Base-by-base conservation (phyloP, 2,888 invertebrate genomes). In the Thera britannica region DNA sequence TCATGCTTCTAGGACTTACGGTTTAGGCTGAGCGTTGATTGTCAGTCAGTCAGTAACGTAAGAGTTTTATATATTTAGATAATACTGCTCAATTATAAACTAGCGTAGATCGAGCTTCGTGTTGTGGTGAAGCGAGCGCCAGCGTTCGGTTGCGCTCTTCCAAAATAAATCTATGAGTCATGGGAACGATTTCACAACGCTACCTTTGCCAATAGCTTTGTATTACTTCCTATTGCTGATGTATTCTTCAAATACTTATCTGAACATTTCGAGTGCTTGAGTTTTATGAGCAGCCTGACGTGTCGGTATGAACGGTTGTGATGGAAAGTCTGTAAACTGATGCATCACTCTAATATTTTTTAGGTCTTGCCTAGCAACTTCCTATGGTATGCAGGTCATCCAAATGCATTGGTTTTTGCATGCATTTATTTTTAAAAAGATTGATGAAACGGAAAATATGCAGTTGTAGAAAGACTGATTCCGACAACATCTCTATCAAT, bases 181-280 rank as follows among this genome's bases (percentile, higher is more conserved):
- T 75, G 77, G 79, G 75, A 67, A 80, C 84, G 85, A 85, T 91
- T 92, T 92, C 89, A 90, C 90, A 88, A 88, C 89, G 83, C 83
- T 86, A 86, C 89, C 90, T 90, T 87, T 90, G 91, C 92, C 92
- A 92, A 92, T 92, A 86, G 87, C 88, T 90, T 87, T 87, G 86
- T 90, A 89, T 88, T 88, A 86, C 90, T 92, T 93, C 93, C 92
- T 92, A 90, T 86, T 88, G 84, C 84, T 80, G 80, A 78, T 80
- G 68, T 80, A 74, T 75, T 78, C 67, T 72, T 72, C 71, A 58
- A 73, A 66, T 75, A 70, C 71, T 72, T 61, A 65, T 79, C 75
- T 73, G 74, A 75, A 75, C 72, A 77, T 77, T 78, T 66, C 59
- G 62, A 66, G 64, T 55, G 59, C 58, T 55, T 11, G 44, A 62